Percentiles rank a stretch among this genome's conserved stretches.
phyloP scores from a whole-genome alignment of 2,888 invertebrate genomes.

The Athalia rosae region DNA sequence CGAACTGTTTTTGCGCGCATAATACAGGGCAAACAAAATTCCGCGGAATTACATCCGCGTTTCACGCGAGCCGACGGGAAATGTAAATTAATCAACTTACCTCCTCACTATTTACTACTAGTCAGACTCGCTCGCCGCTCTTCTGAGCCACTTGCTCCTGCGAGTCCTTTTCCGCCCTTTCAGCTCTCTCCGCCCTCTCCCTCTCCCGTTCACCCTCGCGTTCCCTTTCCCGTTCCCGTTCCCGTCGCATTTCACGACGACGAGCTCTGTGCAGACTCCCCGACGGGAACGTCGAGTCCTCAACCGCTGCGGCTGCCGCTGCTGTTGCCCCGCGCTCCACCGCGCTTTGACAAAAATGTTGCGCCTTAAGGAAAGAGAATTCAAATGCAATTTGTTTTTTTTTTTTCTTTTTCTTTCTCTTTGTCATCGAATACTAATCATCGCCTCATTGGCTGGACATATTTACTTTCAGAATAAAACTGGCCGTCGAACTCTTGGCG shows the following conservation, averaged over 20 bases:
- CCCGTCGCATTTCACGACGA: conserved; percentile 61
- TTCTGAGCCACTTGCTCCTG: conserved; percentile 49
- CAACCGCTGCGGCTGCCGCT: conserved; percentile 66
- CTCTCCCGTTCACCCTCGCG: conserved; percentile 56
- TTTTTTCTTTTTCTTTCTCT: no score
- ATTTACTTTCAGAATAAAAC: conserved; percentile 66
- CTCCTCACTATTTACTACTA: conserved; percentile 68
- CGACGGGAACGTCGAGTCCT: conserved; percentile 66
- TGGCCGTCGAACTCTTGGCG: conserved; percentile 64
- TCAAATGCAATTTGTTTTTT: conserved; percentile 23
- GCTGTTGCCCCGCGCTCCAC: conserved; percentile 66
- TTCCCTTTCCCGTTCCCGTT: conserved; percentile 63
- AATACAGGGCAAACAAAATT: no score
- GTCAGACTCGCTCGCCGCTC: conserved; percentile 69
- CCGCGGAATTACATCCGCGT: not conserved
- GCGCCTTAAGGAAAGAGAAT: conserved; percentile 33
- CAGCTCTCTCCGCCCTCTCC: conserved; percentile 54
- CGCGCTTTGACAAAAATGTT: conserved; percentile 58
- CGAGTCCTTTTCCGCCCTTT: conserved; percentile 36
- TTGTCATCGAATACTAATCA: no score
- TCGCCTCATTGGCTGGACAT: not conserved
- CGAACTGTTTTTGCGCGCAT: no score
- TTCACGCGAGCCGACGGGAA: not conserved
- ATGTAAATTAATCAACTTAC: conserved; percentile 51
- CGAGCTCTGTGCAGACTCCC: conserved; percentile 65